These are phyloP conservation scores for Neoarius graeffei DNA, from an alignment of 2,113 vertebrate species.

Conservation along the genomic window DNA sequence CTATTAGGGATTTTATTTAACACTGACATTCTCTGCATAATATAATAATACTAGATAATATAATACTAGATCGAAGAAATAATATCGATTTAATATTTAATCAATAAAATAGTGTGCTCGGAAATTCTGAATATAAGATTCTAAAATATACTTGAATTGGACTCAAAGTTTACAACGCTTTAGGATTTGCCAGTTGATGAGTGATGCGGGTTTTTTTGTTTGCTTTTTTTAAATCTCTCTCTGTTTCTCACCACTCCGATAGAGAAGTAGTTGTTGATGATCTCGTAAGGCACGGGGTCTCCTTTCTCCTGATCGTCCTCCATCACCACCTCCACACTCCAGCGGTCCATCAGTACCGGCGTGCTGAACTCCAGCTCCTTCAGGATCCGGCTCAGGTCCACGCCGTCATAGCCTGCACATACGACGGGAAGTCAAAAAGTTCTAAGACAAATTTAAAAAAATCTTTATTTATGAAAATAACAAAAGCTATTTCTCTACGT, in stretches of 20 bases:
- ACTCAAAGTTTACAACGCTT: not conserved
- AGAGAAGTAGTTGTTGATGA: slow-evolving; percentile 98
- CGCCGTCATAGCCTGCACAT: slow-evolving; percentile 83
- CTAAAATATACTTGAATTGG: not conserved
- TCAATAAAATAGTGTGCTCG: not conserved
- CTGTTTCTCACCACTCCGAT: slow-evolving; percentile 88
- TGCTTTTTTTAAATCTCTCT: slow-evolving; percentile 55
- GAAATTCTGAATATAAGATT: not conserved
- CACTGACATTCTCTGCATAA: too few species aligned
- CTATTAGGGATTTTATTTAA: too few species aligned
- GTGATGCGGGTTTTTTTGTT: not conserved
- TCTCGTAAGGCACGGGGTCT: slow-evolving; percentile 89
- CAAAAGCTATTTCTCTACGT: too few species aligned
- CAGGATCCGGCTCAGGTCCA: slow-evolving; percentile 82
- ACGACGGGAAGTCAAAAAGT: not conserved
- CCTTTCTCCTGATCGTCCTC: slow-evolving; percentile 78
- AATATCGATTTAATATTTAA: too few species aligned
- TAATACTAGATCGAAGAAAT: too few species aligned
- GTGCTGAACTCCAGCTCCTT: slow-evolving; percentile 80
- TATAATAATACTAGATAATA: too few species aligned
- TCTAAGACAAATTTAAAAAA: too few species aligned
- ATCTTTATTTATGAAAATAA: too few species aligned
- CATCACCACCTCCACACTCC: slow-evolving; percentile 84
- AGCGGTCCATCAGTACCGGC: slow-evolving; percentile 82
- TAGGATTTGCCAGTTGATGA: not conserved